Evolutionary conservation across 1,140 invertebrate species (phyloP), one percentile per base, ranked within the genome.

Genomic region (Cataglyphis hispanica): DNA sequence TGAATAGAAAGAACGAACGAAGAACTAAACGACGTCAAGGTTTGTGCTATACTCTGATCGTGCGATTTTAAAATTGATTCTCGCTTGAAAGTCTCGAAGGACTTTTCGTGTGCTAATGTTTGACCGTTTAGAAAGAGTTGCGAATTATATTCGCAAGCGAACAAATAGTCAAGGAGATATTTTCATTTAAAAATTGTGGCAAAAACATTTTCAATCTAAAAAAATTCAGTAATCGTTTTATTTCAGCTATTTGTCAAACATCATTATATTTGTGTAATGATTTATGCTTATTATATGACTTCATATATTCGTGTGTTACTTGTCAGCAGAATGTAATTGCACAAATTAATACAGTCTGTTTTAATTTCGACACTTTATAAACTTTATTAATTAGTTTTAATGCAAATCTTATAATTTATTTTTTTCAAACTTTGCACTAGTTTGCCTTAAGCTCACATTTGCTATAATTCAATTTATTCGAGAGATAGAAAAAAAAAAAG

Each of bases 401-500:
- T n/a, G n/a, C n/a, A 56, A 13, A 3, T 25, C 11, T 50, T 78
- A 3, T 63, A 19, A 5, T 13, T 64, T 34, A 0, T 25, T 69
- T 50, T 46, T 50, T 72, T 70, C 56, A 31, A 69, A 72, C 19
- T 13, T 58, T 2, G 22, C 16, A 13, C 10, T 66, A 72, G 37
- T 50, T 56, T 16, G 43, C 34, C 4, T 56, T 22, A 22, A 63
- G 11, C n/a, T 78, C 58, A 43, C 11, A 50, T 58, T 77, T 27
- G 43, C 22, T 4, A n/a, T 34, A 53, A 67, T 67, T 66, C n/a
- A 2, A 34, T 34, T 7, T 66, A 22, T 13, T 66, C 10, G 34
- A 63, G 72, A 25, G 63, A 74, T 70, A 72, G 63, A 69, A 25
- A 50, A 50, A 61, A 50, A 58, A 66, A 56, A n/a, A 37, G 19